Conservation (phyloP, 2,113 vertebrate genomes). For the Uria lomvia region DNA sequence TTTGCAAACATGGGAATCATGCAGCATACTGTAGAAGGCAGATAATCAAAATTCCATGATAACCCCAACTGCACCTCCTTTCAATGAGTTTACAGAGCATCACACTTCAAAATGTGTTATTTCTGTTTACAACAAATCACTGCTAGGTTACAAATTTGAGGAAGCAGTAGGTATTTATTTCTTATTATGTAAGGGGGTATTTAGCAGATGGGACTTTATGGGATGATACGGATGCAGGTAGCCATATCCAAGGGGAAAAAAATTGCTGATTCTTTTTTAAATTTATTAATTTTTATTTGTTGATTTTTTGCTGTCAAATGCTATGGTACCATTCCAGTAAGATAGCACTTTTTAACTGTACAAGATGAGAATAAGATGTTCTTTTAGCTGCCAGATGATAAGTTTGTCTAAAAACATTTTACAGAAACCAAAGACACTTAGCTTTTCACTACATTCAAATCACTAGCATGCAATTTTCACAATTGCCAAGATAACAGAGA, state of each 20-base stretch:
- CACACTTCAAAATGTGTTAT: background rate
- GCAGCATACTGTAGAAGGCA: background rate
- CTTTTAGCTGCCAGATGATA: background rate
- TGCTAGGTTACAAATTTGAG: background rate
- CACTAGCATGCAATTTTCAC: background rate
- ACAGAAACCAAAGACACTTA: background rate
- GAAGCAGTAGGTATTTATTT: background rate
- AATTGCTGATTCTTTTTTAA: background rate
- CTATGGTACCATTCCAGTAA: background rate
- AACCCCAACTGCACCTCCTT: background rate
- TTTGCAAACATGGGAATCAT: background rate
- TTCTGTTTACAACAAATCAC: background rate
- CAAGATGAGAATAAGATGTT: background rate
- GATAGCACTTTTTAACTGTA: background rate
- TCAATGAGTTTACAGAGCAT: background rate
- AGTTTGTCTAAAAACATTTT: background rate
- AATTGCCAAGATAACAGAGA: background rate
- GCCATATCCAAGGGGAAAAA: background rate
- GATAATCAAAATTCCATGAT: background rate
- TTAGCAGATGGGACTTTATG: background rate
- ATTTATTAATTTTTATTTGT: background rate
- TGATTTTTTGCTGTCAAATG: background rate
- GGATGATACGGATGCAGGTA: background rate
- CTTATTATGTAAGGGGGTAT: background rate
- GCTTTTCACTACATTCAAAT: background rate